phyloP scores from a whole-genome alignment of 2,113 vertebrate genomes.

The Nycticebus coucang region DNA sequence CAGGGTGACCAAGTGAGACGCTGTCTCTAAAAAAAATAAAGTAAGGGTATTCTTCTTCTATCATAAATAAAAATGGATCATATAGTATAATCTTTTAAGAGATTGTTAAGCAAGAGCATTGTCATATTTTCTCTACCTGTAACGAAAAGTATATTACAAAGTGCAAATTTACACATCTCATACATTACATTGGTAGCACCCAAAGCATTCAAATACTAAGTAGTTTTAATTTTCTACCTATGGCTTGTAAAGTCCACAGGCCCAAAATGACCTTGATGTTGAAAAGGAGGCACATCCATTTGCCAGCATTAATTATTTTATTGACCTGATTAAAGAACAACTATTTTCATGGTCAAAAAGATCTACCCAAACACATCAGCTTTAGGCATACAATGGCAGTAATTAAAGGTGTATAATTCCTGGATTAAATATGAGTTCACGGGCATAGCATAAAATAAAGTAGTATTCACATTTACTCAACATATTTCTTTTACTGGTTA shows the following conservation, averaged over 20 bases:
- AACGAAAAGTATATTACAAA: not conserved
- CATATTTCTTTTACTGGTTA: constrained; percentile 28
- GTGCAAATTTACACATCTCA: not conserved
- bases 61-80: not conserved
- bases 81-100: not conserved
- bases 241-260: constrained; percentile 50
- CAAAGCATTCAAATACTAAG: constrained; percentile 16
- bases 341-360: constrained; percentile 62
- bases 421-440: constrained; percentile 61
- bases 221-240: constrained; percentile 58
- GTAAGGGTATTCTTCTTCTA: not conserved
- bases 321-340: constrained; percentile 68
- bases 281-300: constrained; percentile 60
- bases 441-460: constrained; percentile 34
- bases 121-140: no score
- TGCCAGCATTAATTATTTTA: constrained; percentile 66
- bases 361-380: constrained; percentile 60
- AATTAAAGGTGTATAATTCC: constrained; percentile 61
- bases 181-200: not conserved
- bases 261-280: constrained; percentile 50
- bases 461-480: constrained; percentile 51
- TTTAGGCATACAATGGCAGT: constrained; percentile 51
- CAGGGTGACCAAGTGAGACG: no score
- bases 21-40: not conserved
- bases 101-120: constrained; percentile 11